Evolutionary conservation across 2,888 invertebrate genomes (phyloP), one percentile per base, ranked within the genome.

Genomic region (Andricus curvator): DNA sequence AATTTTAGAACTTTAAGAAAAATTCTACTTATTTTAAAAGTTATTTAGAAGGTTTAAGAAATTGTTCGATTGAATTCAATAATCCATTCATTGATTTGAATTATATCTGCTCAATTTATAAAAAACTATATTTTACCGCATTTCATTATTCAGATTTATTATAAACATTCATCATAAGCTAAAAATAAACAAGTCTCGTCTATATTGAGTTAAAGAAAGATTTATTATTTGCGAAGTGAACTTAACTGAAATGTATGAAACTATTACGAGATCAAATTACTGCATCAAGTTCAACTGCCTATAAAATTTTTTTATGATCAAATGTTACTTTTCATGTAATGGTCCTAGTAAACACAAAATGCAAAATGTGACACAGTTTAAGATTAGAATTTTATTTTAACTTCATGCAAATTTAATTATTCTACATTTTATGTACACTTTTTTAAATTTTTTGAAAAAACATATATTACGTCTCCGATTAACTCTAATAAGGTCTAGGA

Each of bases 201-300:
- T 44, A 44, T 22, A 41, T 44, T 68, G 9, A 68, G 68, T 48
- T 25, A 17, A 4, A 68, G 29, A 48, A 48, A 68, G 48, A 22
- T 33, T 67, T 66, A 41, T 22, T 22, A 78, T 56, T 56, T 67
- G 67, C 33, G 25, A 22, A 25, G 13, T 51, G 51, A 51, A 51
- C 20, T 67, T 25, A 62, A 67, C 56, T 37, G 51, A 78, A 77
- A 22, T 22, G 56, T 37, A 33, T 62, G 51, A 77, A 51, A 77
- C 51, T 48, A 66, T 78, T 66, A 66, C n/a, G 44, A 78, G 25
- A 78, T 62, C 51, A n/a, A 78, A 80, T 80, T 60, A 67, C 67
- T 33, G 20, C 25, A 80, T 66, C 56, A 77, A 80, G 51, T 77
- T 64, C 44, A 76, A 62, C 37, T 25, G 22, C 17, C 37, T 25